Base-by-base conservation (phyloP, 1,140 invertebrate genomes). In the Stenopsyche tienmushanensis region DNA sequence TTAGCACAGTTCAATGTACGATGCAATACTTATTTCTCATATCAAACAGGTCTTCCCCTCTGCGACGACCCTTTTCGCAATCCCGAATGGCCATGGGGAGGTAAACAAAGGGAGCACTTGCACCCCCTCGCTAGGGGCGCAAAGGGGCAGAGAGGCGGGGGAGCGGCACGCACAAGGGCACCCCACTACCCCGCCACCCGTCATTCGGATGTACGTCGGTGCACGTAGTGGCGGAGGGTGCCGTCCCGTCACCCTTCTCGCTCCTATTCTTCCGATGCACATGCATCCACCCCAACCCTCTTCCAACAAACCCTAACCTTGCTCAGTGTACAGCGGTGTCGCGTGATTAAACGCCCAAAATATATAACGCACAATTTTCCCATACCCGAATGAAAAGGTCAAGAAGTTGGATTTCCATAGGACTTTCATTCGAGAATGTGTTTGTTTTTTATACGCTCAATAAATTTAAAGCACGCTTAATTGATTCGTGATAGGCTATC, bases 21-120 rank as follows among this genome's bases (percentile, higher is more conserved):
- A 59, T 47, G 67, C 67, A 66, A 69, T 69, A 63, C 64, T 69
- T 69, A 69, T 69, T 69, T 58, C 67, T 69, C 58, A 59, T 64
- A 69, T 65, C 67, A 66, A 69, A 66, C 67, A 69, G 67, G 67
- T 69, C 60, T 53, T 53, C 64, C 64, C 64, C 60, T 57, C 25
- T 34, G 65, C 59, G 60, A 50, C 25, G 65, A 63, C 65, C 67
- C 67, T 69, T 69, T 69, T 69, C 59, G 67, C 67, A 69, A 69
- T 65, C 52, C 55, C 18, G 41, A 39, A 21, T 24, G 45, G 20
- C 39, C 15, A 29, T 53, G 57, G 66, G 42, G 57, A 47, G 54
- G 49, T 57, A 55, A 58, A 64, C 55, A 60, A 58, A 53, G 42
- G 50, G 63, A 54, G 52, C 62, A 39, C 54, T 62, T 65, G 63